A percentile compares a stretch with the other conserved stretches of the same genome.
Conservation (phyloP, 2,113 vertebrate genomes). For the Cynopterus brachyotis region DNA sequence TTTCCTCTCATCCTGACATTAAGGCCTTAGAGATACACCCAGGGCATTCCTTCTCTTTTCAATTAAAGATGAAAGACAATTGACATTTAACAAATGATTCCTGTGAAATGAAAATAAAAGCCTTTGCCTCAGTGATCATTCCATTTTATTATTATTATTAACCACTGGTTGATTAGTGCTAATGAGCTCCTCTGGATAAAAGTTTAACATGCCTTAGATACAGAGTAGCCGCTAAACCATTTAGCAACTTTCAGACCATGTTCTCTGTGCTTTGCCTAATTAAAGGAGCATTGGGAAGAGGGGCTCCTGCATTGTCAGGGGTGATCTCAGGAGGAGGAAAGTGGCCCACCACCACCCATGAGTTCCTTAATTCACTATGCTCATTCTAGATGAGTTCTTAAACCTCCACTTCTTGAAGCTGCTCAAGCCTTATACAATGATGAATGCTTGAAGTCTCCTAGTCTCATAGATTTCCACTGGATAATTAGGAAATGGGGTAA, state of each 20-base stretch:
- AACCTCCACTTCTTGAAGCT: neutral
- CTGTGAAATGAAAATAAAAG: conserved; percentile 56
- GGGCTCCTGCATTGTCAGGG: neutral
- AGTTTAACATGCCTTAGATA: conserved; percentile 37
- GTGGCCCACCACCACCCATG: neutral
- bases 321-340: neutral
- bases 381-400: neutral
- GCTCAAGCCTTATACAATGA: neutral
- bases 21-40: neutral
- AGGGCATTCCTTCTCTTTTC: neutral
- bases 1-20: neutral
- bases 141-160: conserved; percentile 53
- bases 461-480: conserved; percentile 44
- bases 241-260: neutral
- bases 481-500: conserved; percentile 62
- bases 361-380: neutral
- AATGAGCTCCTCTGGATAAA: conserved; percentile 39
- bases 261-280: neutral
- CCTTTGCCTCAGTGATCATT: conserved; percentile 36
- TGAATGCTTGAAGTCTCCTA: neutral
- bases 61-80: conserved; percentile 37
- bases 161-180: conserved; percentile 13
- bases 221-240: neutral
- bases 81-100: conserved; percentile 28
- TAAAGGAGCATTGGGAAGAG: neutral